phyloP scores from a whole-genome alignment of 2,113 vertebrate species.

The Athene cunicularia region DNA sequence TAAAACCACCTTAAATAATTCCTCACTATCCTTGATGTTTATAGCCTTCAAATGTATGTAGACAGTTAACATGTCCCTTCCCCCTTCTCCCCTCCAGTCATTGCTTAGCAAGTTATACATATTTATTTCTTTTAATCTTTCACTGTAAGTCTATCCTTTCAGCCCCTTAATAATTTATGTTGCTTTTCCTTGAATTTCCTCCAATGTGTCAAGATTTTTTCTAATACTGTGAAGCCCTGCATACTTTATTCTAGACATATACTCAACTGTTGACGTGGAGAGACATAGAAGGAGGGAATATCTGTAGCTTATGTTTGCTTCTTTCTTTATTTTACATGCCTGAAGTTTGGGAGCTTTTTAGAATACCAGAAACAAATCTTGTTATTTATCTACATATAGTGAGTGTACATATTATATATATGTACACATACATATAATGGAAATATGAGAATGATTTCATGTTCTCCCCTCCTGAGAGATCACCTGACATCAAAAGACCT shows the following conservation, averaged over 20 bases:
- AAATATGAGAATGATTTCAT: background rate
- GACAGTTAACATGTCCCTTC: slow-evolving; percentile 17
- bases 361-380: background rate
- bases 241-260: slow-evolving; percentile 26
- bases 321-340: background rate
- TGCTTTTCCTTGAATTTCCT: slow-evolving; percentile 60
- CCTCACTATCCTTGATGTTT: background rate
- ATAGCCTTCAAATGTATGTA: slow-evolving; percentile 16
- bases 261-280: background rate
- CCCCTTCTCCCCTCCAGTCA: background rate
- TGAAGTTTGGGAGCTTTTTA: background rate
- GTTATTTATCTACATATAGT: background rate
- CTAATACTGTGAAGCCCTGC: background rate
- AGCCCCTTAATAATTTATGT: slow-evolving; percentile 65
- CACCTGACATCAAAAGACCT: background rate
- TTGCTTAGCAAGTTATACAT: slow-evolving; percentile 60
- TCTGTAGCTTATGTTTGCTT: background rate
- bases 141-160: slow-evolving; percentile 44
- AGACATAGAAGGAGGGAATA: background rate
- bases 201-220: slow-evolving; percentile 37
- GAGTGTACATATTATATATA: background rate
- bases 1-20: slow-evolving; percentile 36
- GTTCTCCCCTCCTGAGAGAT: background rate
- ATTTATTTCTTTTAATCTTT: slow-evolving; percentile 74
- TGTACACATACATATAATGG: background rate